Conservation (phyloP, 1,140 invertebrate species). For the Ericerus pela region DNA sequence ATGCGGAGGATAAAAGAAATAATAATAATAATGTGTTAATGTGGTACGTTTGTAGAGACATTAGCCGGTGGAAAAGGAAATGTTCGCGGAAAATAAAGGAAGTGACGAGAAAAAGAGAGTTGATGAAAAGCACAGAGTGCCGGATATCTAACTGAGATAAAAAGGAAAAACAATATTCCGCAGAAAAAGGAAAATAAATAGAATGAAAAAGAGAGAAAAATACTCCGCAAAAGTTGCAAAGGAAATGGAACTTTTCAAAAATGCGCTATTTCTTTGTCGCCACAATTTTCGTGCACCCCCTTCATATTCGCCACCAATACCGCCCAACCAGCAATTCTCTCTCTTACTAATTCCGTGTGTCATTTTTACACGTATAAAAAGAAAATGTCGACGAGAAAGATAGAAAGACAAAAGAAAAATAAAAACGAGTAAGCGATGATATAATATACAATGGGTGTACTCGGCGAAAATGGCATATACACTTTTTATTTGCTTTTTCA, state of each 20-base stretch:
- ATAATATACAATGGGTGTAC: no score
- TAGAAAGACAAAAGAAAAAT: no score
- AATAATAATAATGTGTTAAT: constrained; percentile 3
- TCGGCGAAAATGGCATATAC: no score
- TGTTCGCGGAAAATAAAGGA: constrained; percentile 8
- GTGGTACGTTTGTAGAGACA: background rate
- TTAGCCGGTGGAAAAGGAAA: constrained; percentile 3
- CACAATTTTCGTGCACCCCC: no score
- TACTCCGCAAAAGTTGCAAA: constrained; percentile 11
- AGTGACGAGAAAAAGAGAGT: constrained; percentile 5
- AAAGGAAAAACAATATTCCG: constrained; percentile 9
- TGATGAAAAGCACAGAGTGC: constrained; percentile 10
- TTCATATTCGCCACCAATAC: no score
- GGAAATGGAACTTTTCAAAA: constrained; percentile 12
- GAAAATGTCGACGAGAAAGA: no score
- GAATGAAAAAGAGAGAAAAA: constrained; percentile 11
- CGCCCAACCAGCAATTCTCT: no score
- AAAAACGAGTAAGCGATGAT: no score
- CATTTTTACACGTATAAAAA: no score
- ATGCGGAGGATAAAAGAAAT: constrained; percentile 3
- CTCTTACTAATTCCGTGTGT: no score
- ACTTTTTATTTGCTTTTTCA: no score
- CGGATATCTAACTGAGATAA: constrained; percentile 9
- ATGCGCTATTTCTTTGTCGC: constrained; percentile 10
- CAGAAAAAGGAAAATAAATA: constrained; percentile 11